phyloP scores from a whole-genome alignment of 2,888 invertebrate genomes.

The Epicampocera succincta region DNA sequence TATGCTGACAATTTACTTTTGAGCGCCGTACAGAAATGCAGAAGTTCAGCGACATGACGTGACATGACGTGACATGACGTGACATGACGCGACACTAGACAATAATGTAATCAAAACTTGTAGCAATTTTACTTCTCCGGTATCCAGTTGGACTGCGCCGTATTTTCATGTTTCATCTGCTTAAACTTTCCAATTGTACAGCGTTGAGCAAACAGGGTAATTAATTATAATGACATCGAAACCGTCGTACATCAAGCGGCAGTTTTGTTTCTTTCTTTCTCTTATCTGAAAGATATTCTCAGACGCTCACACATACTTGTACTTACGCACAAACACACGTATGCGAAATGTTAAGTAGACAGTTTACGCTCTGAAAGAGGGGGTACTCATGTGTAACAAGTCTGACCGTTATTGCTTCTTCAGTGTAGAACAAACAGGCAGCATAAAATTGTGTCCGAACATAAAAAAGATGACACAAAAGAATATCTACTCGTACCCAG shows the following conservation, averaged over 20 bases:
- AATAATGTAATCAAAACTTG: neutral
- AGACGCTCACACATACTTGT: too few species aligned
- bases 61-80: too few species aligned
- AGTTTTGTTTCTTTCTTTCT: constrained; percentile 39
- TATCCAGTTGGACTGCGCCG: neutral
- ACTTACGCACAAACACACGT: too few species aligned
- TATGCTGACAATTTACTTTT: too few species aligned
- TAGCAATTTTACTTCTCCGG: neutral
- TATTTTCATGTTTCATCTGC: neutral
- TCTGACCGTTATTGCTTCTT: constrained; percentile 13
- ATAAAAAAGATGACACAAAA: neutral
- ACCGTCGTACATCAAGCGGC: constrained; percentile 48
- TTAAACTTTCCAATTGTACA: constrained; percentile 10
- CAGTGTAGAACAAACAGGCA: constrained; percentile 26
- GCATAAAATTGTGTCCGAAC: neutral
- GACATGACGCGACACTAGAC: too few species aligned
- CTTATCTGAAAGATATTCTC: too few species aligned
- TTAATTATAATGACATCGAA: constrained; percentile 65
- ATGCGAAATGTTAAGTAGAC: too few species aligned
- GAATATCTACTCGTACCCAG: neutral
- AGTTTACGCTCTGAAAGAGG: neutral
- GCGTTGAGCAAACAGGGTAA: constrained; percentile 38
- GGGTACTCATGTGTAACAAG: constrained; percentile 22
- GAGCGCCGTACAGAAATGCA: too few species aligned
- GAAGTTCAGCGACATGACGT: too few species aligned